These are phyloP conservation scores for Notothenia coriiceps DNA, from an alignment of 2,113 vertebrate species.

Conservation along the genomic window DNA sequence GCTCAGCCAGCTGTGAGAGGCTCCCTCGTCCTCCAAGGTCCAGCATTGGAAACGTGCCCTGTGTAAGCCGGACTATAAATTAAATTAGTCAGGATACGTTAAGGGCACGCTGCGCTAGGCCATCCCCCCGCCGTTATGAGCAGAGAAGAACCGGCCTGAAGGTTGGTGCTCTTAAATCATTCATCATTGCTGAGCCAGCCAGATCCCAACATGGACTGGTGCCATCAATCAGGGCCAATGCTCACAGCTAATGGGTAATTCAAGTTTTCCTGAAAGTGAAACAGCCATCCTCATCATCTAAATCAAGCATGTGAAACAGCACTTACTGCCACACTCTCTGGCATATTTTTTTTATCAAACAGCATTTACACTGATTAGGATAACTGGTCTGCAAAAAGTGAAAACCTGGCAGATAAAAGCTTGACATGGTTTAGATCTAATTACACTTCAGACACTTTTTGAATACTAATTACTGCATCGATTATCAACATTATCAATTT, in stretches of 20 bases:
- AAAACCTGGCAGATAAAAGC: background rate
- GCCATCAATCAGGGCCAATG: conserved; percentile 74
- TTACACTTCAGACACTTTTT: conserved; percentile 6
- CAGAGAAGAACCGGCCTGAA: conserved; percentile 64
- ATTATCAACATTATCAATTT: background rate
- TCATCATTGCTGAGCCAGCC: conserved; percentile 74
- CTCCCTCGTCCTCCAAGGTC: conserved; percentile 26
- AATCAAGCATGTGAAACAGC: conserved; percentile 64
- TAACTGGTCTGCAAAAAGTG: background rate
- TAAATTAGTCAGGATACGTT: conserved; percentile 74
- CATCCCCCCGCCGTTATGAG: conserved; percentile 61
- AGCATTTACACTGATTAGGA: conserved; percentile 31
- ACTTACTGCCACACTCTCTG: conserved; percentile 19
- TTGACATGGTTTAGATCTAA: conserved; percentile 8
- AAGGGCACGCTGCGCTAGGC: conserved; percentile 46
- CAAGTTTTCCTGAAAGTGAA: conserved; percentile 74
- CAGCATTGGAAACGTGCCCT: conserved; percentile 54
- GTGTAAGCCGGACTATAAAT: conserved; percentile 66
- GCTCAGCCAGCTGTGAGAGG: conserved; percentile 49
- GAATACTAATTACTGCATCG: background rate
- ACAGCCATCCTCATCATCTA: conserved; percentile 57
- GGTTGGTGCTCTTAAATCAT: conserved; percentile 76
- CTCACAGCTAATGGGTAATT: conserved; percentile 74
- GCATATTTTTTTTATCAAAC: conserved; percentile 54
- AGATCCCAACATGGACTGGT: conserved; percentile 51